Base-by-base conservation (phyloP, 2,888 invertebrate genomes). In the Ctenicera cuprea region DNA sequence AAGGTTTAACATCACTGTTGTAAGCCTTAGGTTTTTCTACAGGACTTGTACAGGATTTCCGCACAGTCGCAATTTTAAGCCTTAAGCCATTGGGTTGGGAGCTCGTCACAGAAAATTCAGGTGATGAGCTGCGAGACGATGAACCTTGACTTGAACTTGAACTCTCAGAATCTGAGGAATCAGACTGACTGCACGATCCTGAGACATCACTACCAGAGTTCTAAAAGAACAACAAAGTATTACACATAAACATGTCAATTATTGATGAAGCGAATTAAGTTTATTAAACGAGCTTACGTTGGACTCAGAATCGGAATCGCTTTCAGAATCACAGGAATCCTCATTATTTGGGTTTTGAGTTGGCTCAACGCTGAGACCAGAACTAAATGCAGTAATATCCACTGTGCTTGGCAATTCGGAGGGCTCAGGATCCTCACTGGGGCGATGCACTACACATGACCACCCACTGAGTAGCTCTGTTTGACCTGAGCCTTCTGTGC, bases 321-420 rank as follows among this genome's bases (percentile, higher is more conserved):
- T 90, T 81, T 90, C 91, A 38, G 90, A 89, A 82, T 90, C 90
- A 81, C 89, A 78, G 71, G 81, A 82, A 37, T 83, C 81, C 18
- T 79, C 81, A 73, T 83, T 79, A 18, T 75, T 75, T 30, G 81
- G 75, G 67, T 78, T 82, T 63, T 79, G 81, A 12, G 82, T 76
- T 12, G 84, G 82, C 76, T 84, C 83, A 54, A 85, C 83, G 76
- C 77, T 84, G 50, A 86, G 77, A 69, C 87, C 88, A 76, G 88
- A 89, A 84, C 90, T 91, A 82, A 92, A 90, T 72, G 91, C 91
- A 80, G 91, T 90, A 87, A 92, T 92, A 80, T 92, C 92, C 74
- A 92, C 91, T 26, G 92, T 92, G 30, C 91, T 91, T 12, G 91
- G 91, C 80, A 91, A 86, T 80, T 90, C 89, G 74, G 91, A 90